phyloP scores from a whole-genome alignment of 2,888 invertebrate species.

The Pachydiplax longipennis region DNA sequence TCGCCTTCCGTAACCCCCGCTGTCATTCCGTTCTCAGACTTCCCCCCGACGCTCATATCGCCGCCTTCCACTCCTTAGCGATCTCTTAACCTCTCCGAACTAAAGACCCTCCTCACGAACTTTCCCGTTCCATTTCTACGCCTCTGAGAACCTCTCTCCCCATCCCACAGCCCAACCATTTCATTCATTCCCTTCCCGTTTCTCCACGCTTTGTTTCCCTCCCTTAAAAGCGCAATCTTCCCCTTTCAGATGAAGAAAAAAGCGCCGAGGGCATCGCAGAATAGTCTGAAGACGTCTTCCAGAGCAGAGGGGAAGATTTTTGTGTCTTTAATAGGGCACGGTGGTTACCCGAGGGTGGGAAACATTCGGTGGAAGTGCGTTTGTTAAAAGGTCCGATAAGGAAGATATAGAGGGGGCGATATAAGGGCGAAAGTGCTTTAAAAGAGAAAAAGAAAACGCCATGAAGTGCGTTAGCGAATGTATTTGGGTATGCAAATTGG shows the following conservation, averaged over 20 bases:
- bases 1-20: neutral
- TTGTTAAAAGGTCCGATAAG: neutral
- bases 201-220: neutral
- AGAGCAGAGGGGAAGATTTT: neutral
- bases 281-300: neutral
- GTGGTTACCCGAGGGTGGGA: neutral
- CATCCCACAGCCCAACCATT: neutral
- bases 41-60: neutral
- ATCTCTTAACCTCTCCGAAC: neutral
- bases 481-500: no score
- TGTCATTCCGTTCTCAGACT: neutral
- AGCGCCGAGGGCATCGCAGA: neutral
- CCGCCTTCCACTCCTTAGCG: neutral
- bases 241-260: neutral
- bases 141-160: neutral
- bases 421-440: no score
- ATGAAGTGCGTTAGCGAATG: no score
- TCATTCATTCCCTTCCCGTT: neutral
- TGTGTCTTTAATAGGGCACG: neutral
- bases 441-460: no score
- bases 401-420: neutral
- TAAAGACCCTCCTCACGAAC: neutral
- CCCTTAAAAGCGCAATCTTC: neutral
- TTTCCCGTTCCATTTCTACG: neutral
- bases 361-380: neutral